Evolutionary conservation across 2,888 invertebrate genomes (phyloP).

Genomic region (Sminthurides aquaticus): DNA sequence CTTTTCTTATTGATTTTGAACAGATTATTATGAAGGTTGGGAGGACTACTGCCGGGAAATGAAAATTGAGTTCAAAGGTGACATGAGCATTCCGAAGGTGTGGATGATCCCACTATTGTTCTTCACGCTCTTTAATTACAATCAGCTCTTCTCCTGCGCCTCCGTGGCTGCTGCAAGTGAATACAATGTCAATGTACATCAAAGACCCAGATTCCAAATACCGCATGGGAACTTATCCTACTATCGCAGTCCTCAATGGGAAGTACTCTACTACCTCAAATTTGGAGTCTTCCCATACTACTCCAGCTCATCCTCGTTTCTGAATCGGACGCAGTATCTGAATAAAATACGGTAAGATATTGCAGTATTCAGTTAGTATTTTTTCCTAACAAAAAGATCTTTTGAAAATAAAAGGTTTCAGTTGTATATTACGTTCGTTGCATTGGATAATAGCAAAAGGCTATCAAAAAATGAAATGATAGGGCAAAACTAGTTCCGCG

Average conservation of each 20-base stretch:
- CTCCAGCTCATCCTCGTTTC: conserved; percentile 16
- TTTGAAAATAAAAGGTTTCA: background rate
- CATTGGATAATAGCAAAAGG: no score
- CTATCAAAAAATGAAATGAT: no score
- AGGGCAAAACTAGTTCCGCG: background rate
- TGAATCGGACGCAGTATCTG: conserved; percentile 22
- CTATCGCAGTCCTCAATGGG: conserved; percentile 39
- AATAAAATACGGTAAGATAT: conserved; percentile 18
- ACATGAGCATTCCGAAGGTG: background rate
- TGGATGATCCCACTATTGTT: conserved; percentile 12
- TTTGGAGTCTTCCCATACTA: conserved; percentile 35
- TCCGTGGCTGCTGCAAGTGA: conserved; percentile 8
- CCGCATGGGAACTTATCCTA: conserved; percentile 34
- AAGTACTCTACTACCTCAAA: conserved; percentile 38
- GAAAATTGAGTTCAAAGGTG: background rate
- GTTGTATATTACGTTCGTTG: no score
- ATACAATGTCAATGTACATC: conserved; percentile 27
- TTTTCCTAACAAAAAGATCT: background rate
- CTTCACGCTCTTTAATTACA: conserved; percentile 5
- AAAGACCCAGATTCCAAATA: conserved; percentile 38
- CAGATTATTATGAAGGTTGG: background rate
- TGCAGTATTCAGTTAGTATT: no score
- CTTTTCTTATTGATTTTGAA: background rate
- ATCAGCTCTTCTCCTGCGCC: conserved; percentile 4
- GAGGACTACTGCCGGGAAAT: background rate